These are phyloP conservation scores for Uria aalge DNA, from an alignment of 2,113 vertebrate species.

Conservation along the genomic window DNA sequence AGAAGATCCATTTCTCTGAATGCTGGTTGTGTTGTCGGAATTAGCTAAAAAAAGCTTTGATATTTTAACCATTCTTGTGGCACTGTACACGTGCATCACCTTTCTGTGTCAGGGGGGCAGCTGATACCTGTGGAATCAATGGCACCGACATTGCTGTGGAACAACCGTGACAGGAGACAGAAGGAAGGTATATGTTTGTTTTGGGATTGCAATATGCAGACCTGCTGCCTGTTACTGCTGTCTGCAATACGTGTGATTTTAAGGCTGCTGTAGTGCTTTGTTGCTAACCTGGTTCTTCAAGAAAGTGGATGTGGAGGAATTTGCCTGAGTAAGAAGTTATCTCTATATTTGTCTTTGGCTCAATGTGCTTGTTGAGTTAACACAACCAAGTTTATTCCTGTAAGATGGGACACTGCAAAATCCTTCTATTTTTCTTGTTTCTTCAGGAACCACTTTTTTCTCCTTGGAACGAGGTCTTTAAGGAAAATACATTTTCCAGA, in stretches of 20 bases:
- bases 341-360: neutral
- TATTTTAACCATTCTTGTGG: neutral
- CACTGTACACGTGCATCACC: neutral
- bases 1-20: neutral
- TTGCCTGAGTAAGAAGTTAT: neutral
- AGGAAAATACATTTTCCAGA: neutral
- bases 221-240: neutral
- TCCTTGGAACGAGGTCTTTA: neutral
- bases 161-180: neutral
- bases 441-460: neutral
- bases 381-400: neutral
- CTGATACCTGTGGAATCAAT: accelerated
- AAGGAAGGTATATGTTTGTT: neutral
- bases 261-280: neutral
- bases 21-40: neutral
- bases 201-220: neutral
- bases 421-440: neutral
- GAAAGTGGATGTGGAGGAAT: neutral
- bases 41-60: neutral
- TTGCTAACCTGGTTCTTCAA: neutral
- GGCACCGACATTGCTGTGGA: neutral
- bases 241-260: neutral
- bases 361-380: neutral
- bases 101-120: neutral
- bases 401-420: neutral